Conservation (phyloP, 2,888 invertebrate species). For the Anagyrus pseudococci region DNA sequence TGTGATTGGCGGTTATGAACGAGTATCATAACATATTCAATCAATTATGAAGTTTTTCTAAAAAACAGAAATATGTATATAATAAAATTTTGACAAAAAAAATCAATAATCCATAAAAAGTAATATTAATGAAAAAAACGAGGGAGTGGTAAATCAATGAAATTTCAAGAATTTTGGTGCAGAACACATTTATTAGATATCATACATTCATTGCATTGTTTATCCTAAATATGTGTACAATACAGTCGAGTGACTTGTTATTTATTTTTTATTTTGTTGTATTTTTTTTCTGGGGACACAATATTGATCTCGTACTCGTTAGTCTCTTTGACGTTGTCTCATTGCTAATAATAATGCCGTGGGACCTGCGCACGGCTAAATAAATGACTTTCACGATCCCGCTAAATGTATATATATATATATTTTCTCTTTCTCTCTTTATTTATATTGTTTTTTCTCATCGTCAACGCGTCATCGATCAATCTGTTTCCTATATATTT, state of each 20-base stretch:
- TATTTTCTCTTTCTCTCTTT: not conserved
- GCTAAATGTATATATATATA: too few relatives aligned
- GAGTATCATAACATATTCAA: too few relatives aligned
- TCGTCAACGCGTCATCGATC: too few relatives aligned
- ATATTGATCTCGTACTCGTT: slow-evolving; percentile 21
- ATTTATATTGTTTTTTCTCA: too few relatives aligned
- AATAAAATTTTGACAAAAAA: too few relatives aligned
- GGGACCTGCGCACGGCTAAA: slow-evolving; percentile 27
- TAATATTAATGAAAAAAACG: too few relatives aligned
- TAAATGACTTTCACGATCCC: slow-evolving; percentile 9
- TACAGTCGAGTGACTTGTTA: slow-evolving; percentile 34
- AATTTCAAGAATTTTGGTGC: slow-evolving; percentile 24
- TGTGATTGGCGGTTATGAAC: too few relatives aligned
- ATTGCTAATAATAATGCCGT: slow-evolving; percentile 20
- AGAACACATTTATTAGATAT: slow-evolving; percentile 44
- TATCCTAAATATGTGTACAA: slow-evolving; percentile 39
- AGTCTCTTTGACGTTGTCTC: slow-evolving; percentile 19
- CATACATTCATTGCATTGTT: slow-evolving; percentile 41
- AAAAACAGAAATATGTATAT: too few relatives aligned
- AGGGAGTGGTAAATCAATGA: too few relatives aligned
- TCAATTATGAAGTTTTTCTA: too few relatives aligned
- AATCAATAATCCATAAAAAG: too few relatives aligned
- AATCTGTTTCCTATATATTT: too few relatives aligned
- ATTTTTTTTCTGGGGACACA: slow-evolving; percentile 27
- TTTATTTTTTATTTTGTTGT: slow-evolving; percentile 17